Evolutionary conservation across 2,797 vertebrate species (phyloP).

Genomic region (Heteromormyrus szaboi): DNA sequence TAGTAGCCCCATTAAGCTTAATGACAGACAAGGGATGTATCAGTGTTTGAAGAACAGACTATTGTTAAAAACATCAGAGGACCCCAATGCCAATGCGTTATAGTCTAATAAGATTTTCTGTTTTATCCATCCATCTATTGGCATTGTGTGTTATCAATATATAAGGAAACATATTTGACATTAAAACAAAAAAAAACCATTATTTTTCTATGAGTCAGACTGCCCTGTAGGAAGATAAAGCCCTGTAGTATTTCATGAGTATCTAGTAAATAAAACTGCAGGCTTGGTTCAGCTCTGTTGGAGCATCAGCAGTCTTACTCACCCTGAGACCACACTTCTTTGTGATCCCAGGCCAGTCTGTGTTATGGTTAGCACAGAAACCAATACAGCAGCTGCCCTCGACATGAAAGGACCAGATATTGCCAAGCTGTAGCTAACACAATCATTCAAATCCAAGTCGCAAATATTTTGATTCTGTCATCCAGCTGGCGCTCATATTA

Average conservation of each 20-base stretch:
- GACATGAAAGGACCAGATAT: background rate
- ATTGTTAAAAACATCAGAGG: background rate
- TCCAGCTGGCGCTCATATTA: background rate
- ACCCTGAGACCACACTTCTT: background rate
- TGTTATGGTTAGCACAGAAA: background rate
- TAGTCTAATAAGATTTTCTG: background rate
- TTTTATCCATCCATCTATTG: background rate
- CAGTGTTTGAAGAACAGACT: background rate
- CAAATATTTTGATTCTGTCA: constrained; percentile 1
- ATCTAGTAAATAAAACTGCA: background rate
- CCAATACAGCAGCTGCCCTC: background rate
- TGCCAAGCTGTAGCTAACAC: background rate
- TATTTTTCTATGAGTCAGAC: background rate
- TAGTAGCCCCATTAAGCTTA: background rate
- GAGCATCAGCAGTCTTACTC: background rate
- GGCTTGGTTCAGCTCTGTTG: background rate
- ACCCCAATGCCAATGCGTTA: background rate
- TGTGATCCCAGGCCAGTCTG: background rate
- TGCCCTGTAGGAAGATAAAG: background rate
- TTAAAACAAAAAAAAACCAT: background rate
- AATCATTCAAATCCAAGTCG: background rate
- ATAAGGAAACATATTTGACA: background rate
- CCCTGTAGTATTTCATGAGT: background rate
- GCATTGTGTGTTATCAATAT: background rate
- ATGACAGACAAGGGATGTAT: background rate